Evolutionary conservation across 2,797 vertebrate genomes (phyloP).

Genomic region (Lutjanus campechanus): DNA sequence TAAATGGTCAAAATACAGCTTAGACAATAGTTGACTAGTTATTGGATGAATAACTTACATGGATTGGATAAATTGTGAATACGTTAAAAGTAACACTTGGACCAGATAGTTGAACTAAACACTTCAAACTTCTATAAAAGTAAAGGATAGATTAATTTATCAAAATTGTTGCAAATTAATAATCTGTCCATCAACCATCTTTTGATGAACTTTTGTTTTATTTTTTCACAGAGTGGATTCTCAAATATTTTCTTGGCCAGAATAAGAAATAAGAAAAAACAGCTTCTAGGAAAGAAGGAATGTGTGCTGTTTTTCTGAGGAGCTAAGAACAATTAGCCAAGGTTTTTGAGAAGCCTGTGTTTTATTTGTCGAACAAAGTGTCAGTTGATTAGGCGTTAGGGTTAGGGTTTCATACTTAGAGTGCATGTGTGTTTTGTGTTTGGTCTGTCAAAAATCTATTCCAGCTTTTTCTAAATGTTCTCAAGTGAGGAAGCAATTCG

Average conservation of each 20-base stretch:
- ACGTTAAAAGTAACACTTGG: not conserved
- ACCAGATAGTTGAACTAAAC: not conserved
- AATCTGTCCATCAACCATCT: not conserved
- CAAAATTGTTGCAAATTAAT: not conserved
- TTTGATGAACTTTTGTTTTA: constrained; percentile 46
- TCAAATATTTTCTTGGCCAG: constrained; percentile 12
- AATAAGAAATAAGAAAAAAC: constrained; percentile 16
- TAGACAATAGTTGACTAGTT: not conserved
- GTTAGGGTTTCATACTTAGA: not conserved
- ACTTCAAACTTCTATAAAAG: not conserved
- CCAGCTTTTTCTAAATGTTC: constrained; percentile 16
- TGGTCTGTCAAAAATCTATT: constrained; percentile 9
- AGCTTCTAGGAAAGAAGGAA: constrained; percentile 27
- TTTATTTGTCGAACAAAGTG: constrained; percentile 33
- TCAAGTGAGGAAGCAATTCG: constrained; percentile 14
- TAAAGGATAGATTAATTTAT: not conserved
- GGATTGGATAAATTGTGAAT: not conserved
- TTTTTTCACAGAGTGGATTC: constrained; percentile 40
- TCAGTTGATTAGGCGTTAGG: constrained; percentile 35
- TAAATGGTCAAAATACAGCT: not conserved
- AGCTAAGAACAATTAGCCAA: constrained; percentile 16
- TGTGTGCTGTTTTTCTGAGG: not conserved
- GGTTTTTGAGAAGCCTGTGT: constrained; percentile 27
- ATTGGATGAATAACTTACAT: not conserved
- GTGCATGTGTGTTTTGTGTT: constrained; percentile 21